A percentile compares a stretch with the other conserved stretches of the same genome.
phyloP scores from a whole-genome alignment of 2,888 invertebrate species.

The Clostera curtula region DNA sequence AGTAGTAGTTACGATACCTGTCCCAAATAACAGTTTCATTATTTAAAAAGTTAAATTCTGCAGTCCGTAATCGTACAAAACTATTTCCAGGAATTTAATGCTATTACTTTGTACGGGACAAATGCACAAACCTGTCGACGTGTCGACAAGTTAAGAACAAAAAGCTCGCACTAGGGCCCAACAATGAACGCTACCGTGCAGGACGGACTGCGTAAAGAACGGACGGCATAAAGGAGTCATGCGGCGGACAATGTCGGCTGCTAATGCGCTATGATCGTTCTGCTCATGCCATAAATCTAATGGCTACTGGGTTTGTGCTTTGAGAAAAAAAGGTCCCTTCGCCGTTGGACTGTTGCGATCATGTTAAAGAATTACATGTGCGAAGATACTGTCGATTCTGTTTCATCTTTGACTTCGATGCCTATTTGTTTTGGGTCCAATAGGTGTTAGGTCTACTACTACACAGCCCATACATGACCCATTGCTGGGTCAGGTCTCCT shows the following conservation, averaged over 20 bases:
- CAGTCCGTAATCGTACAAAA: slow-evolving; percentile 9
- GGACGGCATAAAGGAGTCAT: slow-evolving; percentile 56
- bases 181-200: slow-evolving; percentile 25
- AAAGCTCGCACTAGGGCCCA: slow-evolving; percentile 14
- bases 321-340: slow-evolving; percentile 21
- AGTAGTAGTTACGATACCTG: no score
- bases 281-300: slow-evolving; percentile 62
- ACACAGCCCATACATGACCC: no score
- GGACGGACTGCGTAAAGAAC: slow-evolving; percentile 23
- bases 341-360: slow-evolving; percentile 19
- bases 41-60: slow-evolving; percentile 8
- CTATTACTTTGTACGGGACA: slow-evolving; percentile 25
- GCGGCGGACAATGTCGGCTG: slow-evolving; percentile 56
- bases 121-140: slow-evolving; percentile 62
- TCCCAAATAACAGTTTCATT: slow-evolving; percentile 12
- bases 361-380: slow-evolving; percentile 18
- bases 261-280: slow-evolving; percentile 70
- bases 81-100: slow-evolving; percentile 30
- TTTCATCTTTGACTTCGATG: slow-evolving; percentile 11
- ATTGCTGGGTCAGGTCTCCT: no score
- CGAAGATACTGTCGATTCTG: slow-evolving; percentile 11
- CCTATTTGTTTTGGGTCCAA: no score
- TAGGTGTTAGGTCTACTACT: no score
- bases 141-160: slow-evolving; percentile 59
- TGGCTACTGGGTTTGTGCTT: slow-evolving; percentile 37